Evolutionary conservation across 1,140 invertebrate species (phyloP).

Genomic region (Bombus terrestris): DNA sequence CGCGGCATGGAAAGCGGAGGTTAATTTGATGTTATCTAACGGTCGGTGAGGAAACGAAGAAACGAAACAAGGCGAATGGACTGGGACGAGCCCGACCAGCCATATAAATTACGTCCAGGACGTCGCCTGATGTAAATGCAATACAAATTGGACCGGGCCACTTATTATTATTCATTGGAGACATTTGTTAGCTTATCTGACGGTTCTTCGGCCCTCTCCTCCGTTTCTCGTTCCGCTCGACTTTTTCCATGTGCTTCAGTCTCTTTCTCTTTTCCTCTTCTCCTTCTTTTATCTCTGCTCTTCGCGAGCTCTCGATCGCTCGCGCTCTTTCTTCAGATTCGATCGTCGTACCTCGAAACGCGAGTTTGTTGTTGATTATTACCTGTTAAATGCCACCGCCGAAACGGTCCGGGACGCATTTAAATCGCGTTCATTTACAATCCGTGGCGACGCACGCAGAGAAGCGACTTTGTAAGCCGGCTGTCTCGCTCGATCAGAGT

Average conservation of each 20-base stretch:
- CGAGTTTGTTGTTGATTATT: constrained; percentile 37
- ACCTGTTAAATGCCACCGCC: constrained; percentile 41
- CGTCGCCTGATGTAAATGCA: constrained; percentile 73
- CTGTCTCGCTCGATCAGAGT: constrained; percentile 7
- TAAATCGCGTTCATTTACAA: constrained; percentile 33
- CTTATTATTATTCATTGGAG: constrained; percentile 79
- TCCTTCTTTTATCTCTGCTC: background rate
- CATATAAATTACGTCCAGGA: constrained; percentile 71
- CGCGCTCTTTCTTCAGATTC: constrained; percentile 6
- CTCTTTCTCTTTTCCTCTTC: background rate
- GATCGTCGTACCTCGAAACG: background rate
- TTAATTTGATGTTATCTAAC: constrained; percentile 65
- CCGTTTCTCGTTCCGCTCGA: constrained; percentile 24
- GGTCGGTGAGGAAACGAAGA: constrained; percentile 38
- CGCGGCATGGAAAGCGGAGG: constrained; percentile 14
- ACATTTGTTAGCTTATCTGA: constrained; percentile 79
- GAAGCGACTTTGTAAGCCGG: background rate
- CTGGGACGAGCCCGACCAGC: background rate
- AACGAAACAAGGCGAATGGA: constrained; percentile 35
- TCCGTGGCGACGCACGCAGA: background rate
- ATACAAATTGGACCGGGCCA: constrained; percentile 74
- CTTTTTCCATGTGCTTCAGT: constrained; percentile 36
- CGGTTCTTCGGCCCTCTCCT: constrained; percentile 46
- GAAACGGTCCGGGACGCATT: constrained; percentile 10
- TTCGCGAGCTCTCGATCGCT: constrained; percentile 2